These are phyloP conservation scores for Crotalus horridus DNA, from an alignment of 2,113 vertebrate genomes.

Conservation along the genomic window DNA sequence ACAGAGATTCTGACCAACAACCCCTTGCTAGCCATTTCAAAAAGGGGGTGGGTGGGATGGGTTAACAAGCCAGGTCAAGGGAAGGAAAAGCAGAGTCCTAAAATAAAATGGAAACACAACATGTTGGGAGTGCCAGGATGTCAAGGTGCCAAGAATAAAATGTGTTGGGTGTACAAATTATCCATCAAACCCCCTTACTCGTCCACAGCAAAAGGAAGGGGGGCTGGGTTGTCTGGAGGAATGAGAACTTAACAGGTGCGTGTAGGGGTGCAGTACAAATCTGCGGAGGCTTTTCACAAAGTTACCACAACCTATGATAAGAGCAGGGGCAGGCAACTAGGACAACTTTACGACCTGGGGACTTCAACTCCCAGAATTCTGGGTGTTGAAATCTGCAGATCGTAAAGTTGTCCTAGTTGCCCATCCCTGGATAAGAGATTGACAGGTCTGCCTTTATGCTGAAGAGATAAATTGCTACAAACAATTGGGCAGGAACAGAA, in stretches of 20 bases:
- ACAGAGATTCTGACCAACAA: slow-evolving; percentile 50
- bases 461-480: background rate
- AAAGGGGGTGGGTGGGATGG: background rate
- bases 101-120: slow-evolving; percentile 50
- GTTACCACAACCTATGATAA: background rate
- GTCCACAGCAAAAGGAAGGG: background rate
- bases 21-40: slow-evolving; percentile 51
- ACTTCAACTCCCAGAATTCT: background rate
- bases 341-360: background rate
- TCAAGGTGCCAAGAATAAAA: background rate
- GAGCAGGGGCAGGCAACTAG: background rate
- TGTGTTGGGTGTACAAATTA: background rate
- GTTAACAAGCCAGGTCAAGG: slow-evolving; percentile 31
- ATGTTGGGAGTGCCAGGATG: slow-evolving; percentile 27
- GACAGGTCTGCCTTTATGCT: background rate
- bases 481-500: background rate
- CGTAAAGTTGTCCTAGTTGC: background rate
- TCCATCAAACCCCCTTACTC: slow-evolving; percentile 1
- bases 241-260: background rate
- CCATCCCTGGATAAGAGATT: background rate
- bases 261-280: slow-evolving; percentile 38
- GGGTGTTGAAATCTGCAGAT: too few species aligned
- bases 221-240: slow-evolving; percentile 34
- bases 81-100: slow-evolving; percentile 42
- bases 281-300: slow-evolving; percentile 53